These are phyloP conservation scores for Tinamus major DNA, from an alignment of 2,797 vertebrate species.

Conservation along the genomic window DNA sequence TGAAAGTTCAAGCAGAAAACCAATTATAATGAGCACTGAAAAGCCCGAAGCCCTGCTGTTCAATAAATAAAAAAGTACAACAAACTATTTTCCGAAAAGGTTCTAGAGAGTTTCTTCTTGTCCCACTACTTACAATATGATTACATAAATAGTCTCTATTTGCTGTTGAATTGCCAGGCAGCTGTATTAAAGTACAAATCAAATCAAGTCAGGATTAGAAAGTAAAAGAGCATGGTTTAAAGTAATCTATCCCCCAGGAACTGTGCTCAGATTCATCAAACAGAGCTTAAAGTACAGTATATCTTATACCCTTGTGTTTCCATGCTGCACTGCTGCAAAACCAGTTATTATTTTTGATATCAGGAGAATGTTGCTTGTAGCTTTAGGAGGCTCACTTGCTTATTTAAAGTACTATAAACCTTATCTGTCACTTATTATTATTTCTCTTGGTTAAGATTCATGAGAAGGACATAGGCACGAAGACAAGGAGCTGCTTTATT, in stretches of 20 bases:
- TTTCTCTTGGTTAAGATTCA: constrained; percentile 81
- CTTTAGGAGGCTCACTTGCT: constrained; percentile 83
- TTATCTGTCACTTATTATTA: constrained; percentile 80
- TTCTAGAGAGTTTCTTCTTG: constrained; percentile 86
- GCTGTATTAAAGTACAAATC: constrained; percentile 89
- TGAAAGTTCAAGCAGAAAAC: constrained; percentile 94
- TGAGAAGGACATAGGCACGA: constrained; percentile 64
- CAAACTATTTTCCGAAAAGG: constrained; percentile 87
- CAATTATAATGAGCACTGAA: constrained; percentile 89
- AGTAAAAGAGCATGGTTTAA: constrained; percentile 90
- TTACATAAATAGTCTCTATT: constrained; percentile 89
- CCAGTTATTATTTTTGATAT: constrained; percentile 87
- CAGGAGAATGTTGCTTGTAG: constrained; percentile 83
- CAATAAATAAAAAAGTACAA: constrained; percentile 88
- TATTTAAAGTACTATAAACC: constrained; percentile 82
- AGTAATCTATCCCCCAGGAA: constrained; percentile 90
- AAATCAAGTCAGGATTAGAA: constrained; percentile 91
- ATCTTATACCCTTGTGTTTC: constrained; percentile 86
- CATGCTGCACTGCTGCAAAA: constrained; percentile 82
- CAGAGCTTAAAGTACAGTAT: constrained; percentile 89
- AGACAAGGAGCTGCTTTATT: constrained; percentile 68
- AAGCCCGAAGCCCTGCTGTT: constrained; percentile 87
- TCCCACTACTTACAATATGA: constrained; percentile 86
- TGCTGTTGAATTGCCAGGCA: constrained; percentile 88
- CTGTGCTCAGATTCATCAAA: constrained; percentile 90